phyloP scores from a whole-genome alignment of 1,140 invertebrate genomes.

The Heliconius nattereri region DNA sequence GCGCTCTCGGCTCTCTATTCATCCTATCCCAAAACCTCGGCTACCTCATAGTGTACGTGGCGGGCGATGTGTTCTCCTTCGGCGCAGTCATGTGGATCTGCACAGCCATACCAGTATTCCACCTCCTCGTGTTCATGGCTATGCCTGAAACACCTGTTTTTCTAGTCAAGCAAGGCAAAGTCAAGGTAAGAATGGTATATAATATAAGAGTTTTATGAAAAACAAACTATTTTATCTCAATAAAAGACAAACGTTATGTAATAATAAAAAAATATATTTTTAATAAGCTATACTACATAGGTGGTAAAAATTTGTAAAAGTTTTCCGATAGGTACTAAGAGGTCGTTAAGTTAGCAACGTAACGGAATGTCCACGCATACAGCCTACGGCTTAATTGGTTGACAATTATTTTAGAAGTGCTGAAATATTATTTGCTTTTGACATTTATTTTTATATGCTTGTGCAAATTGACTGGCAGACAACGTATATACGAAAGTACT shows the following conservation, averaged over 20 bases:
- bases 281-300: neutral
- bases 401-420: neutral
- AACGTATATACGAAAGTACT: no score
- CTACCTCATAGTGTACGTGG: slow-evolving; percentile 77
- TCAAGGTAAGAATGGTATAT: slow-evolving; percentile 52
- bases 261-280: neutral
- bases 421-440: neutral
- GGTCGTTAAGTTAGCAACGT: neutral
- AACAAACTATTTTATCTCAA: no score
- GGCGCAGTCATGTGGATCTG: slow-evolving; percentile 74
- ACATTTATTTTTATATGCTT: neutral
- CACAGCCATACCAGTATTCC: slow-evolving; percentile 69
- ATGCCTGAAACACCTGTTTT: slow-evolving; percentile 82
- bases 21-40: slow-evolving; percentile 80
- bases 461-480: neutral
- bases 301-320: neutral
- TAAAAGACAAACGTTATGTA: neutral
- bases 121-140: slow-evolving; percentile 71
- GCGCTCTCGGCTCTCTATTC: slow-evolving; percentile 79
- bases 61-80: slow-evolving; percentile 77
- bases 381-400: neutral
- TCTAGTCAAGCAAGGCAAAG: slow-evolving; percentile 77
- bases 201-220: no score
- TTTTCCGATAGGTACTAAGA: neutral
- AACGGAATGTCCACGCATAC: neutral